Conservation (phyloP, 2,888 invertebrate species). For the Zaprionus bogoriensis region DNA sequence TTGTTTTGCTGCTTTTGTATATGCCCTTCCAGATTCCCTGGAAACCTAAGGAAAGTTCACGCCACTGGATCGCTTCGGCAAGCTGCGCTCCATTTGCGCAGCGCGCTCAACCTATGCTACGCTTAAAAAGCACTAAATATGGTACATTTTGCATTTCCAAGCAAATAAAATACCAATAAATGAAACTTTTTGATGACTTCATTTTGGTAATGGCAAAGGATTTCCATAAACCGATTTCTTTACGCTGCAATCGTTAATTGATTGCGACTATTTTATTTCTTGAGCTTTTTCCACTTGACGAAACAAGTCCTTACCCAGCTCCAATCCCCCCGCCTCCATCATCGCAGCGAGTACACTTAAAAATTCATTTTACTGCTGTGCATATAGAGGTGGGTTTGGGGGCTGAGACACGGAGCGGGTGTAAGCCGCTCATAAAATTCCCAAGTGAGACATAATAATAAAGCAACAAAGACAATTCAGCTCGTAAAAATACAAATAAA, state of each 20-base stretch:
- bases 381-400: neutral
- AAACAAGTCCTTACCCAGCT: conserved; percentile 11
- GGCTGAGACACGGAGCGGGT: neutral
- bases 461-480: conserved; percentile 75
- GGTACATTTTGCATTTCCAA: too few species aligned
- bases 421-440: conserved; percentile 52
- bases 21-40: too few species aligned
- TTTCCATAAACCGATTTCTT: neutral
- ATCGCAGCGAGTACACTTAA: conserved; percentile 34
- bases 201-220: neutral
- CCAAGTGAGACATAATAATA: conserved; percentile 72
- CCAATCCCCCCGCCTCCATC: neutral
- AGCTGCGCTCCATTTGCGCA: too few species aligned
- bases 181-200: neutral
- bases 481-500: conserved; percentile 75
- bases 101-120: too few species aligned
- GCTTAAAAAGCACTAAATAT: too few species aligned
- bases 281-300: conserved; percentile 18
- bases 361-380: conserved; percentile 47
- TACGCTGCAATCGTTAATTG: conserved; percentile 20
- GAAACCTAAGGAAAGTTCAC: too few species aligned
- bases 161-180: neutral
- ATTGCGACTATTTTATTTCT: conserved; percentile 28
- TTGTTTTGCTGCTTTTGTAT: too few species aligned
- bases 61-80: too few species aligned